Evolutionary conservation across 2,113 vertebrate genomes (phyloP).

Genomic region (Amblyopsis rosae): DNA sequence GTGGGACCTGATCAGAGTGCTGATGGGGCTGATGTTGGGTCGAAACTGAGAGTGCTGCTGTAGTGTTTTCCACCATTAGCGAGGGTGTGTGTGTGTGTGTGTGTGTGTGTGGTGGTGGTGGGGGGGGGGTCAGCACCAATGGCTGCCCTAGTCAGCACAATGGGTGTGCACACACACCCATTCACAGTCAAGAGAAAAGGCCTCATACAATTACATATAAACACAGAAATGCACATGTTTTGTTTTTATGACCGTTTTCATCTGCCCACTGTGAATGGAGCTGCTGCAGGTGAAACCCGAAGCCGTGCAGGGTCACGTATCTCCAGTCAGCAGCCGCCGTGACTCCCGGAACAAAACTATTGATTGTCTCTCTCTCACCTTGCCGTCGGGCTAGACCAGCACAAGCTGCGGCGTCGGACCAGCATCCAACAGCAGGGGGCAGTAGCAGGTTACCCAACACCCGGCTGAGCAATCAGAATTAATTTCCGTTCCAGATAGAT

Average conservation of each 20-base stretch:
- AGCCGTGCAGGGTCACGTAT: slow-evolving; percentile 12
- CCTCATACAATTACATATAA: not conserved
- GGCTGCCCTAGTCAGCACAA: slow-evolving; percentile 65
- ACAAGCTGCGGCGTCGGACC: slow-evolving; percentile 28
- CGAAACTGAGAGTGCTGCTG: slow-evolving; percentile 18
- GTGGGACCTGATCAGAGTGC: not conserved
- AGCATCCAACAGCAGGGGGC: slow-evolving; percentile 69
- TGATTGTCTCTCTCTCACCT: slow-evolving; percentile 55
- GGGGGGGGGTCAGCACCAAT: slow-evolving; percentile 68
- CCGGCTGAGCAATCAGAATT: slow-evolving; percentile 34
- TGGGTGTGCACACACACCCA: slow-evolving; percentile 29
- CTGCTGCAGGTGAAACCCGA: slow-evolving; percentile 46
- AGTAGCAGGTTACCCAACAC: slow-evolving; percentile 67
- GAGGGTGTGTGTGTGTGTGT: slow-evolving; percentile 2
- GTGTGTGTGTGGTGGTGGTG: slow-evolving; percentile 14
- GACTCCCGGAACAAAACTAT: slow-evolving; percentile 55
- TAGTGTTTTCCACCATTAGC: slow-evolving; percentile 58
- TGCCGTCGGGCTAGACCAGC: slow-evolving; percentile 38
- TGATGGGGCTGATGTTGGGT: not conserved
- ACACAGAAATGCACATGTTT: not conserved
- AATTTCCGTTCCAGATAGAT: not conserved
- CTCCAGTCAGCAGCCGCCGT: slow-evolving; percentile 38
- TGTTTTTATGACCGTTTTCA: slow-evolving; percentile 17
- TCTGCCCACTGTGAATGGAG: slow-evolving; percentile 28
- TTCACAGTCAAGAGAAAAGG: slow-evolving; percentile 12